Percentiles rank a stretch among this genome's conserved stretches.
phyloP scores from a whole-genome alignment of 1,140 invertebrate species.

The Melitaea cinxia region DNA sequence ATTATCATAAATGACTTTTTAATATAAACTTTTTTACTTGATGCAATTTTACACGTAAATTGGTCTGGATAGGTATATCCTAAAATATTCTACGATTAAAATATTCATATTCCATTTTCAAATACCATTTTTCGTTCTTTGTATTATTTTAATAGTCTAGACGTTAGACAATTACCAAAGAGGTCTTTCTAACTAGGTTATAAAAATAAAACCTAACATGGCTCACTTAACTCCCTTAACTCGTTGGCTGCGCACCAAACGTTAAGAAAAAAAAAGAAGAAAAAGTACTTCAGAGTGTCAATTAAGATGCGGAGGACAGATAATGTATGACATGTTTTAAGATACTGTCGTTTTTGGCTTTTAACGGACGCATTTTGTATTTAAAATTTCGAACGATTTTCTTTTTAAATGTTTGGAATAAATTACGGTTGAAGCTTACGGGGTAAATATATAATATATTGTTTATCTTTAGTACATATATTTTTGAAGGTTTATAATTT shows the following conservation, averaged over 20 bases:
- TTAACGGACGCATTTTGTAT: slow-evolving; percentile 1
- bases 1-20: too few relatives aligned
- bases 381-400: background rate
- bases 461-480: too few relatives aligned
- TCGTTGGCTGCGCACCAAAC: slow-evolving; percentile 2
- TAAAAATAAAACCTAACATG: slow-evolving; percentile 5
- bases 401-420: background rate
- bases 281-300: slow-evolving; percentile 4
- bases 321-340: slow-evolving; percentile 8
- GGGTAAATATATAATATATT: background rate
- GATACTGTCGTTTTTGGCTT: slow-evolving; percentile 3
- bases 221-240: slow-evolving; percentile 2
- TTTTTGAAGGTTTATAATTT: too few relatives aligned
- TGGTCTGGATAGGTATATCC: too few relatives aligned
- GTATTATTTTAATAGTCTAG: too few relatives aligned
- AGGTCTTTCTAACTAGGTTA: background rate
- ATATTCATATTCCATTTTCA: too few relatives aligned
- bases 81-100: too few relatives aligned
- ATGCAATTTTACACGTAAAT: too few relatives aligned
- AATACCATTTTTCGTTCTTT: too few relatives aligned
- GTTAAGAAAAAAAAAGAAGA: slow-evolving; percentile 2
- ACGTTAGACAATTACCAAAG: too few relatives aligned
- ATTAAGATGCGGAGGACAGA: slow-evolving; percentile 4
- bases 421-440: background rate
- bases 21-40: too few relatives aligned